phyloP scores from a whole-genome alignment of 2,888 invertebrate species.

The Hydrotaea diabolus region DNA sequence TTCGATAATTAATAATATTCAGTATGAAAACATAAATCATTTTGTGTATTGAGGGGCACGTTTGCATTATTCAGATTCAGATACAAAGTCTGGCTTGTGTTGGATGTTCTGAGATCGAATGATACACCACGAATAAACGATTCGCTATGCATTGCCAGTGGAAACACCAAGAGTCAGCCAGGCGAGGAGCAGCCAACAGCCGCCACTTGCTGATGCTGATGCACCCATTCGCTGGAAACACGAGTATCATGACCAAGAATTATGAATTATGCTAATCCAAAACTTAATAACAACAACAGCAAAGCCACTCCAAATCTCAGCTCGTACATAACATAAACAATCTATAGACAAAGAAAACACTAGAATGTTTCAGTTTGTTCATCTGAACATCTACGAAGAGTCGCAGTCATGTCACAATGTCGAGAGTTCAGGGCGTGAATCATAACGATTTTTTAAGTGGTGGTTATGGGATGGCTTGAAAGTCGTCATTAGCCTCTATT shows the following conservation, averaged over 20 bases:
- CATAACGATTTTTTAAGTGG: slow-evolving; percentile 29
- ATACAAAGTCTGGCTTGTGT: not conserved
- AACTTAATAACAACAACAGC: not conserved
- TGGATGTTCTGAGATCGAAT: not conserved
- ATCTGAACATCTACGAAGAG: not conserved
- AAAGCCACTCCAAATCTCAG: not conserved
- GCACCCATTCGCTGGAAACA: slow-evolving; percentile 24
- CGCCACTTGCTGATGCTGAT: not conserved
- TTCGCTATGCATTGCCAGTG: not conserved
- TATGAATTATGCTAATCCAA: slow-evolving; percentile 38
- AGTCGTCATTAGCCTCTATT: not conserved
- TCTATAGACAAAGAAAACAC: not conserved
- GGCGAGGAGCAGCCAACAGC: not conserved
- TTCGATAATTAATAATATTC: slow-evolving; percentile 17
- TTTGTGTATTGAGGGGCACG: not conserved
- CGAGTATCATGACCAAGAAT: slow-evolving; percentile 14
- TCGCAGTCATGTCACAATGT: not conserved
- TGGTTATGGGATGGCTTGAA: not conserved
- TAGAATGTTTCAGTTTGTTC: not conserved
- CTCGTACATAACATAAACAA: not conserved
- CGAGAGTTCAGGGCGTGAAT: slow-evolving; percentile 45
- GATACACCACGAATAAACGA: not conserved
- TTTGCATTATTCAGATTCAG: not conserved
- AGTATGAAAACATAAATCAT: not conserved
- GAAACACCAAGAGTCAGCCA: not conserved